Evolutionary conservation across 2,797 vertebrate species (phyloP), one percentile per base, ranked within the genome.

Genomic region (Naso thynnoides): DNA sequence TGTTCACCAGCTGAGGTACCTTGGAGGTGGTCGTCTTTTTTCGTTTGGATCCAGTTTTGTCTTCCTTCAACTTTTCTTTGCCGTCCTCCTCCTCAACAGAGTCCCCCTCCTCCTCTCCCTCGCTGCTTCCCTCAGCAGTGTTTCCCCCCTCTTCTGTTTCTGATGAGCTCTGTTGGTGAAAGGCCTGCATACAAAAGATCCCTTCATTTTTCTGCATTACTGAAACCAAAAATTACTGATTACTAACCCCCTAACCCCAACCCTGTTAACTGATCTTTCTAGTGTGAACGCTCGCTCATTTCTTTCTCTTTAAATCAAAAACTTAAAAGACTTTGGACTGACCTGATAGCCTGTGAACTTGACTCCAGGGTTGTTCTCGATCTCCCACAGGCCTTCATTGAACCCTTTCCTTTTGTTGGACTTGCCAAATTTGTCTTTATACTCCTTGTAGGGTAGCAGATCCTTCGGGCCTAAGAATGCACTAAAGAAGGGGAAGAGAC

Each of bases 331-430:
- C n/a, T n/a, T n/a, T n/a, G n/a, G 2, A 65, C 88, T 79, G 62
- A 98, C 98, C 96, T 98, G 97, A 84, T 97, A 98, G 75, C 97
- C 97, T 50, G 96, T 98, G 94, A 99, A 99, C 90, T 99, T 99
- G 82, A 99, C 98, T 81, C 96, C 96, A 1, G 98, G 97, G 92
- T 99, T 98, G 90, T 99, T 99, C 93, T 99, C 97, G 64, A 99
- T 99, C 94, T 99, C 98, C 98, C 98, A 99, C 80, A 99, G 93
- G 79, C 98, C 98, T 94, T 99, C 98, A 52, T 99, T 99, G 91
- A 99, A 99, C 74, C 98, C 98, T 97, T 99, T 99, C 91, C 98
- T 95, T 90, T 99, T 99, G 93, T 98, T 98, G 3, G 97, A 98
- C 79, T 99, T 99, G 66, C 96, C 98, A 93, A 99, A 98, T 88